A percentile compares a stretch with the other conserved stretches of the same genome.
These are phyloP conservation scores for Stichopus chloronotus DNA, from an alignment of 35 echinoderm and acorn worm species.

Conservation along the genomic window DNA sequence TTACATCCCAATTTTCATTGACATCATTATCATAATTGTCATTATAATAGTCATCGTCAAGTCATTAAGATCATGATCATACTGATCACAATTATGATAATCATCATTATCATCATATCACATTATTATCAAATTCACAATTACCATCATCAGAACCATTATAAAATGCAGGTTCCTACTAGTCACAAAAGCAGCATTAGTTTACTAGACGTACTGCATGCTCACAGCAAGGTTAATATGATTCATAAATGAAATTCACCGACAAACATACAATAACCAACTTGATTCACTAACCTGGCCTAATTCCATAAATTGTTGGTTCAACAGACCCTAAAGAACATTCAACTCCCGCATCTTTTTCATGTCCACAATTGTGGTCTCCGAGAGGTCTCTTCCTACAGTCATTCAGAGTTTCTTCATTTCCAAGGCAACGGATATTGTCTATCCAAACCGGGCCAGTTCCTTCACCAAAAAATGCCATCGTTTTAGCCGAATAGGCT, in stretches of 20 bases:
- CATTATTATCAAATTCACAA: too few relatives aligned
- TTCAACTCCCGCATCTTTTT: constrained; percentile 34
- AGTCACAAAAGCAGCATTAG: too few relatives aligned
- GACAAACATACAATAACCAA: neutral
- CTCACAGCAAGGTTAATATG: too few relatives aligned
- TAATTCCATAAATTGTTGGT: neutral
- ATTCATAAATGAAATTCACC: too few relatives aligned
- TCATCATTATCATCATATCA: too few relatives aligned
- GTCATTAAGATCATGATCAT: too few relatives aligned
- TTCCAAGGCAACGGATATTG: constrained; percentile 27
- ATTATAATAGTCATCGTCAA: neutral
- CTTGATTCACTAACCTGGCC: neutral
- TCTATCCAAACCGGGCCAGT: constrained; percentile 37
- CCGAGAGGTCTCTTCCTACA: constrained; percentile 34
- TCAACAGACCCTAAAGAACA: neutral
- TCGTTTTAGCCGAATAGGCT: neutral
- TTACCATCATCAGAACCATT: too few relatives aligned
- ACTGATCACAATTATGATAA: too few relatives aligned
- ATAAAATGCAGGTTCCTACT: too few relatives aligned
- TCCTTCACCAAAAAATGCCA: constrained; percentile 37
- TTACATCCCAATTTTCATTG: neutral
- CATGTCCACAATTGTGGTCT: constrained; percentile 38
- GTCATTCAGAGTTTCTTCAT: constrained; percentile 34
- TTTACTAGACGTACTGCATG: too few relatives aligned
- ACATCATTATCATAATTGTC: neutral